Evolutionary conservation across 2,113 vertebrate genomes (phyloP).

Genomic region (Entosphenus tridentatus): DNA sequence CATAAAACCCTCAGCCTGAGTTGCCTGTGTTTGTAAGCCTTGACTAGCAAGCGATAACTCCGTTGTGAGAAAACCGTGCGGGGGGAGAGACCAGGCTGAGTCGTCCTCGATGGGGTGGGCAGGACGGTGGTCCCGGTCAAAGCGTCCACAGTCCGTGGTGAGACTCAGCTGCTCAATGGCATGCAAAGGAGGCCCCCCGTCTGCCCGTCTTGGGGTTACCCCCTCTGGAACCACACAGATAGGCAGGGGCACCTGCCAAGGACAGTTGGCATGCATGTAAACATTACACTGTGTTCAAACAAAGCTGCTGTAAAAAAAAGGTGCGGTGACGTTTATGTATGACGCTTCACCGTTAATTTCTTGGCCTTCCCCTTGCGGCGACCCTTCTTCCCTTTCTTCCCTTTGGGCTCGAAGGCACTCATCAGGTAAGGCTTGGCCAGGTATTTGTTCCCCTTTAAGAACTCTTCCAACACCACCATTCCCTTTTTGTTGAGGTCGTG

Average conservation of each 20-base stretch:
- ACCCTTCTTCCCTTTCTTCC: conserved; percentile 26
- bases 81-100: conserved; percentile 27
- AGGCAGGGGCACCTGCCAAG: conserved; percentile 25
- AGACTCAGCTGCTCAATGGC: conserved; percentile 39
- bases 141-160: conserved; percentile 19
- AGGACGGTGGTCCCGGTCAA: conserved; percentile 27
- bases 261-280: too few relatives aligned
- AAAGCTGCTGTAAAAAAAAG: too few relatives aligned
- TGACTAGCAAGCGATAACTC: too few relatives aligned
- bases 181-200: conserved; percentile 41
- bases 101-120: conserved; percentile 53
- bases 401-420: conserved; percentile 31
- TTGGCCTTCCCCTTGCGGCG: conserved; percentile 24
- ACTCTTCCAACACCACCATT: conserved; percentile 30
- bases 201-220: conserved; percentile 12
- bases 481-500: conserved; percentile 23
- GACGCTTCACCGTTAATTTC: conserved; percentile 15
- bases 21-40: too few relatives aligned
- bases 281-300: too few relatives aligned
- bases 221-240: conserved; percentile 34
- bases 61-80: too few relatives aligned
- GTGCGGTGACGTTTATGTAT: too few relatives aligned
- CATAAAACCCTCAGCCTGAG: too few relatives aligned
- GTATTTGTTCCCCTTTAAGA: conserved; percentile 54
- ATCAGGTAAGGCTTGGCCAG: conserved; percentile 38